Conservation (phyloP, 2,888 invertebrate genomes). For the Bedellia somnulentella region DNA sequence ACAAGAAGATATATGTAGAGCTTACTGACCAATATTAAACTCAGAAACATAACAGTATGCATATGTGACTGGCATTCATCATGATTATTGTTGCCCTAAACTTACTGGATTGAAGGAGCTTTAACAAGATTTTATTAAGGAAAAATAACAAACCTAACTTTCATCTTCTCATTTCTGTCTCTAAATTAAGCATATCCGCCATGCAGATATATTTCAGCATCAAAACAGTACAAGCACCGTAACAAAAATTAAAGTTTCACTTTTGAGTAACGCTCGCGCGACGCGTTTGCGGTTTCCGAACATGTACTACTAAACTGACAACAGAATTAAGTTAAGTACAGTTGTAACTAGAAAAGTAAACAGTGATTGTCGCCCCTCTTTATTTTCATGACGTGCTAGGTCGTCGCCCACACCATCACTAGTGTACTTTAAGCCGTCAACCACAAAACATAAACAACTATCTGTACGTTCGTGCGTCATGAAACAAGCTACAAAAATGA, state of each 20-base stretch:
- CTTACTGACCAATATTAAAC: too few species aligned
- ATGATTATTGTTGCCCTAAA: too few species aligned
- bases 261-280: constrained; percentile 43
- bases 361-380: constrained; percentile 39
- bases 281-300: constrained; percentile 17
- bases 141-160: too few species aligned
- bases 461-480: too few species aligned
- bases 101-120: too few species aligned
- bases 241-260: constrained; percentile 30
- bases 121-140: too few species aligned
- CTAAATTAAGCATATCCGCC: constrained; percentile 34
- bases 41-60: too few species aligned
- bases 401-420: constrained; percentile 28
- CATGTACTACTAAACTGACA: constrained; percentile 46
- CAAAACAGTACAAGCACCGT: constrained; percentile 19
- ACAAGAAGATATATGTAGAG: too few species aligned
- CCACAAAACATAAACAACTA: too few species aligned
- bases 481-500: too few species aligned
- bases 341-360: constrained; percentile 33
- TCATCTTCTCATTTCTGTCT: constrained; percentile 53
- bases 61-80: too few species aligned
- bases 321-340: constrained; percentile 20
- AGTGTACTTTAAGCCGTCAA: too few species aligned
- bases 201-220: constrained; percentile 16
- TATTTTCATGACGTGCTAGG: constrained; percentile 27